Evolutionary conservation across 2,113 vertebrate species (phyloP).

Genomic region (Oreochromis spilurus): DNA sequence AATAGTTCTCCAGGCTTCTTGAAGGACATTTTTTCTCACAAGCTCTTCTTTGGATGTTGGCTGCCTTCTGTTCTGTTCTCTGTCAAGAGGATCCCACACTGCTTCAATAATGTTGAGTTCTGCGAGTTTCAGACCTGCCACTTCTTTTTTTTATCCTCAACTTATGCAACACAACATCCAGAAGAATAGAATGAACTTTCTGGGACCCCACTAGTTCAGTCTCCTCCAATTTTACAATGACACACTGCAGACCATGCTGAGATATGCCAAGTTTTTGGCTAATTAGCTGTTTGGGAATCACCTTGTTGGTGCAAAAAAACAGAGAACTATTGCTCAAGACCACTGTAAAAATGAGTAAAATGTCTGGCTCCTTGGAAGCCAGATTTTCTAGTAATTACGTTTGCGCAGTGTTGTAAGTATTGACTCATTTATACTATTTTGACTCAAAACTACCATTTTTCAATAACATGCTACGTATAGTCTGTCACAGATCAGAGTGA

Average conservation of each 20-base stretch:
- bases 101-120: not conserved
- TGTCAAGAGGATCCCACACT: not conserved
- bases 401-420: not conserved
- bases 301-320: not conserved
- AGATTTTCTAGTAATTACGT: not conserved
- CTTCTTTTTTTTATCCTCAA: not conserved
- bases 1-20: not conserved
- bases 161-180: not conserved
- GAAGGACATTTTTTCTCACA: not conserved
- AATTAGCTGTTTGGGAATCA: not conserved
- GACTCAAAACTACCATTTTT: not conserved
- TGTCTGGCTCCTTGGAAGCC: not conserved
- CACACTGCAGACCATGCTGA: not conserved
- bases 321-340: not conserved
- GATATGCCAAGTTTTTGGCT: not conserved
- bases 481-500: not conserved
- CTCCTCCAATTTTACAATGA: not conserved
- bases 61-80: not conserved
- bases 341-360: not conserved
- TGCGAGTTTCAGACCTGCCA: not conserved
- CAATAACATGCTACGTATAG: not conserved
- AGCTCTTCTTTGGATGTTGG: not conserved
- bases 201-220: not conserved
- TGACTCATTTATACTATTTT: not conserved
- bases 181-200: not conserved